These are phyloP conservation scores for Apamea sordens DNA, from an alignment of 2,888 invertebrate genomes.

Conservation along the genomic window DNA sequence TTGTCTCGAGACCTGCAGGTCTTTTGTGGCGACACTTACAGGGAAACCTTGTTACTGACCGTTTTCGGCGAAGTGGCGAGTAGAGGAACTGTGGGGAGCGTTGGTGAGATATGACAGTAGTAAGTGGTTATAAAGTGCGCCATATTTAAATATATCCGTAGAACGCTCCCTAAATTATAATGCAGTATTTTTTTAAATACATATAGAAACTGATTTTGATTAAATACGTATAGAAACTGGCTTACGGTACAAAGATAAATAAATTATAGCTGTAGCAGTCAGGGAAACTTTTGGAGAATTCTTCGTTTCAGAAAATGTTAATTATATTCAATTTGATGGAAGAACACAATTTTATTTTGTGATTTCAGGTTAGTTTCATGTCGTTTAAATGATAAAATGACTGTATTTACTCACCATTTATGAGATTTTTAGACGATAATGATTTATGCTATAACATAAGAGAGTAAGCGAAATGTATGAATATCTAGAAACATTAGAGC, in stretches of 20 bases:
- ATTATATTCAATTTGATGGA: neutral
- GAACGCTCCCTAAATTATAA: neutral
- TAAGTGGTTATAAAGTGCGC: neutral
- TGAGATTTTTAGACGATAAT: neutral
- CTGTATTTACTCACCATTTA: neutral
- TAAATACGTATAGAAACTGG: too few species aligned
- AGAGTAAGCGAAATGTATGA: too few species aligned
- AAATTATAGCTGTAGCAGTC: neutral
- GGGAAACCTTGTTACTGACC: constrained; percentile 47
- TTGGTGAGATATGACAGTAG: neutral
- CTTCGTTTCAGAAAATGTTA: neutral
- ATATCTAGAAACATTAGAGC: too few species aligned
- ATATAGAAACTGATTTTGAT: too few species aligned
- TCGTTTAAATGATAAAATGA: neutral
- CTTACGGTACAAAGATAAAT: too few species aligned
- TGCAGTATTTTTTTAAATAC: neutral
- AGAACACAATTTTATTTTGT: neutral
- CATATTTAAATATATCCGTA: neutral
- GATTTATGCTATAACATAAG: too few species aligned
- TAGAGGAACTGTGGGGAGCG: neutral
- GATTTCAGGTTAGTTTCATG: neutral
- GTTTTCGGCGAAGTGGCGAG: constrained; percentile 8
- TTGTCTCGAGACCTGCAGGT: constrained; percentile 60
- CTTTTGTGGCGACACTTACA: constrained; percentile 56
- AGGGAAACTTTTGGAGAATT: neutral